Conservation (phyloP, 23 tunicate genomes). For the Aplidium turbinatum region DNA sequence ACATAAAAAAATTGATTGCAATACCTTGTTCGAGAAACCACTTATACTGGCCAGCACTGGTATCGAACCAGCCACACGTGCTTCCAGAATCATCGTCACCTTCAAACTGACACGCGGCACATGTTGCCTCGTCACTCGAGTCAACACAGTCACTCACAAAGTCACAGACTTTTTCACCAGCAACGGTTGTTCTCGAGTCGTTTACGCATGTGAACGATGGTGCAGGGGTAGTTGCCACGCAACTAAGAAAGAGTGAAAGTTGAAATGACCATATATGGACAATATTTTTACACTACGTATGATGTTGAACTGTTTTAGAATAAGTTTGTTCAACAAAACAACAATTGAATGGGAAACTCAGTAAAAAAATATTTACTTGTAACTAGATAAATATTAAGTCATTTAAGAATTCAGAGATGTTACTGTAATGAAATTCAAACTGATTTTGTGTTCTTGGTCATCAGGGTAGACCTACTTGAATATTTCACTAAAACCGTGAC, state of each 20-base stretch:
- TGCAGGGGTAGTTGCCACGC: slow-evolving; percentile 31
- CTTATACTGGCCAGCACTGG: slow-evolving; percentile 84
- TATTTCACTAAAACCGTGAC: too few species aligned
- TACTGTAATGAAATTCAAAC: too few species aligned
- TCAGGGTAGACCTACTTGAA: too few species aligned
- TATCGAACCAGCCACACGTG: slow-evolving; percentile 77
- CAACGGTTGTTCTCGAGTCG: slow-evolving; percentile 32
- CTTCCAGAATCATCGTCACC: slow-evolving; percentile 17
- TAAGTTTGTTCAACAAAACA: too few species aligned
- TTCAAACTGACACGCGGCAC: slow-evolving; percentile 87
- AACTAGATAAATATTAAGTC: too few species aligned
- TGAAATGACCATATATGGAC: too few species aligned
- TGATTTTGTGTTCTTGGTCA: too few species aligned
- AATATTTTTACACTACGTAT: too few species aligned
- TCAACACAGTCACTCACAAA: slow-evolving; percentile 69
- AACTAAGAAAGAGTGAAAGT: slow-evolving; percentile 25
- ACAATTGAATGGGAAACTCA: too few species aligned
- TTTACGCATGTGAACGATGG: slow-evolving; percentile 63
- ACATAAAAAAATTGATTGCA: not conserved
- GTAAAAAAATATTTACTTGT: too few species aligned
- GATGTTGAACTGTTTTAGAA: too few species aligned
- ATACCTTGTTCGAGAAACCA: slow-evolving; percentile 86
- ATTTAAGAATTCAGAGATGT: too few species aligned
- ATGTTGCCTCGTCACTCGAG: slow-evolving; percentile 68
- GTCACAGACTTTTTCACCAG: slow-evolving; percentile 58